phyloP scores from a whole-genome alignment of 1,140 invertebrate genomes.

The Oreohelix idahoensis region DNA sequence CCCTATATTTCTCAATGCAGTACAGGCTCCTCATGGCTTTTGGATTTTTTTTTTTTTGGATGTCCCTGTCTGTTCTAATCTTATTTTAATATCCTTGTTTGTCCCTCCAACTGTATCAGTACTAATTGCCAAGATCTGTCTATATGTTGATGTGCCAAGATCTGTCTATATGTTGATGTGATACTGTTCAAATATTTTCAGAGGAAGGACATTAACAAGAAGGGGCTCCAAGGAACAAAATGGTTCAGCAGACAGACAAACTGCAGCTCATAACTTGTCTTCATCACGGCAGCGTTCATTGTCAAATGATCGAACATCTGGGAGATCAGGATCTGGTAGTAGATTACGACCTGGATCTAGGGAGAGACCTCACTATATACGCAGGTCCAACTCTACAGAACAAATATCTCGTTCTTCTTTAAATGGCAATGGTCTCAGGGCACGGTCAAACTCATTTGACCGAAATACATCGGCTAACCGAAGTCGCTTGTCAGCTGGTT shows the following conservation, averaged over 20 bases:
- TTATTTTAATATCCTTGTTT: too few relatives aligned
- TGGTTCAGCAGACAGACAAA: conserved; percentile 25
- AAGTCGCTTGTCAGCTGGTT: conserved; percentile 50
- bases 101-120: too few relatives aligned
- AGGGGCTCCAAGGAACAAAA: conserved; percentile 23
- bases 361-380: conserved; percentile 23
- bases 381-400: conserved; percentile 38
- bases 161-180: too few relatives aligned
- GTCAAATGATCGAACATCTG: conserved; percentile 41
- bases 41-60: too few relatives aligned
- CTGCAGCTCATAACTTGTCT: conserved; percentile 38
- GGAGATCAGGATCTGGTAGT: background rate
- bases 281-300: conserved; percentile 50
- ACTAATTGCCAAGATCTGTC: too few relatives aligned
- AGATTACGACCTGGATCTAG: conserved; percentile 23
- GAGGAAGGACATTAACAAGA: conserved; percentile 34
- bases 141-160: too few relatives aligned
- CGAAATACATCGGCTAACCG: conserved; percentile 43
- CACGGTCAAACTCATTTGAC: conserved; percentile 29
- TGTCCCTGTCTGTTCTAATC: too few relatives aligned
- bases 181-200: background rate
- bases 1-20: too few relatives aligned
- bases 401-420: conserved; percentile 8
- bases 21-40: too few relatives aligned
- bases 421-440: conserved; percentile 26